Evolutionary conservation across 2,888 invertebrate genomes (phyloP).

Genomic region (Plutella xylostella): DNA sequence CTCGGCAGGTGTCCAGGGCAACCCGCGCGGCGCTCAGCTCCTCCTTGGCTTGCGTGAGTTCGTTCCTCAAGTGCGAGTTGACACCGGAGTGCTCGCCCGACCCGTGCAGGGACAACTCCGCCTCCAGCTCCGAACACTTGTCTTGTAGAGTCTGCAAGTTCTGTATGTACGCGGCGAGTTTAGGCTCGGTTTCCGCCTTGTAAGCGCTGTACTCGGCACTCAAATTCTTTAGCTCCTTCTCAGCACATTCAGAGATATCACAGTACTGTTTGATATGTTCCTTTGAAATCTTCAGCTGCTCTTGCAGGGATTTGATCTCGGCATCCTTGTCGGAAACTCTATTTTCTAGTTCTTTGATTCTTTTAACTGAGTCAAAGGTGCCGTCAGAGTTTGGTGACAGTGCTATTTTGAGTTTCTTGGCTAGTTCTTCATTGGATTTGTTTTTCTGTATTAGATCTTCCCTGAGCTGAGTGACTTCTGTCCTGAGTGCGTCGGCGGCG

Average conservation of each 20-base stretch:
- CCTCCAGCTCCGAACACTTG: conserved; percentile 75
- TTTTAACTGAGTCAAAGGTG: conserved; percentile 72
- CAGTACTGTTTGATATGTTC: conserved; percentile 88
- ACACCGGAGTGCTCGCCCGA: conserved; percentile 70
- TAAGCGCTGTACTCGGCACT: conserved; percentile 70
- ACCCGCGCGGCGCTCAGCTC: conserved; percentile 69
- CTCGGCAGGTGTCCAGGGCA: conserved; percentile 71
- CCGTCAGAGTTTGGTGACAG: conserved; percentile 70
- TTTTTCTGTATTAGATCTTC: conserved; percentile 72
- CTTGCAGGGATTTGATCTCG: conserved; percentile 75
- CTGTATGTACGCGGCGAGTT: conserved; percentile 58
- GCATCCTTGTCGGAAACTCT: conserved; percentile 72
- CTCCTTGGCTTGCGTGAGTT: conserved; percentile 70
- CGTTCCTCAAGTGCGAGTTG: conserved; percentile 62
- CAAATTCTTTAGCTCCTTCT: conserved; percentile 78
- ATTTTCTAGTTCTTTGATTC: conserved; percentile 77
- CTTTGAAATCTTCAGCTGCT: conserved; percentile 78
- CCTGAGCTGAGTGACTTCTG: conserved; percentile 71
- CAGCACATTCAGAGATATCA: conserved; percentile 84
- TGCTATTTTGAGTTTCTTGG: conserved; percentile 75
- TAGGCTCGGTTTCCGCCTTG: conserved; percentile 70
- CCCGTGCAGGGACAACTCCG: conserved; percentile 76
- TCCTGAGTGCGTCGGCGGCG: conserved; percentile 72
- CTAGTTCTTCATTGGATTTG: conserved; percentile 76
- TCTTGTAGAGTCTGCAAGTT: conserved; percentile 67